phyloP scores from a whole-genome alignment of 2,888 invertebrate species.

The Eupithecia tripunctaria region DNA sequence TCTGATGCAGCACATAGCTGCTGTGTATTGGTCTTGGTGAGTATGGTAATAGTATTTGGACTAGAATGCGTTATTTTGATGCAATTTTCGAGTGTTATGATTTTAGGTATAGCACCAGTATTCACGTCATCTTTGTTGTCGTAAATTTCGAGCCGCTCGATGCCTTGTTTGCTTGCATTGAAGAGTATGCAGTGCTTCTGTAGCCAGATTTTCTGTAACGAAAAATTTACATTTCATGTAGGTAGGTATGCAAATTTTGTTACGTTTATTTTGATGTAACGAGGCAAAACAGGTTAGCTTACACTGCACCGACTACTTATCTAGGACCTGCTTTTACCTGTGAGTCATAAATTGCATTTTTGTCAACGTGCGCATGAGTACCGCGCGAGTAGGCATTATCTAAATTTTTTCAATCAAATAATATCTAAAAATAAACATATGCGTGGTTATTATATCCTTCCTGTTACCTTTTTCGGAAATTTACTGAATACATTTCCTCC shows the following conservation, averaged over 20 bases:
- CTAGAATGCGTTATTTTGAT: conserved; percentile 90
- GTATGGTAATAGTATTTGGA: conserved; percentile 87
- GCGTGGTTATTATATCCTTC: conserved; percentile 16
- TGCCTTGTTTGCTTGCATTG: conserved; percentile 92
- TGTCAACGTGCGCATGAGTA: conserved; percentile 38
- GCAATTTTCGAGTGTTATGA: conserved; percentile 94
- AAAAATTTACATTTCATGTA: conserved; percentile 23
- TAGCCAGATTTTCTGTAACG: conserved; percentile 91
- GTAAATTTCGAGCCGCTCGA: conserved; percentile 93
- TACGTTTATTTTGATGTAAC: conserved; percentile 24
- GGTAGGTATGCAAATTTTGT: conserved; percentile 22
- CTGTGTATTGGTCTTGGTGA: conserved; percentile 90
- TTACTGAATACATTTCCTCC: conserved; percentile 87
- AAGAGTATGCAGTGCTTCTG: conserved; percentile 91
- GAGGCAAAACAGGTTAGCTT: conserved; percentile 41
- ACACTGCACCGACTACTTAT: conserved; percentile 25
- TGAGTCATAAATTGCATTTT: conserved; percentile 48
- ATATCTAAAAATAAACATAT: conserved; percentile 10
- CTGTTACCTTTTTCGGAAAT: conserved; percentile 89
- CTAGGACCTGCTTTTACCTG: conserved; percentile 43
- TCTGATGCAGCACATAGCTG: conserved; percentile 86
- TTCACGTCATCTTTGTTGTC: conserved; percentile 90
- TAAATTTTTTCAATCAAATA: not conserved
- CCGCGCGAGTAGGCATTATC: conserved; percentile 27
- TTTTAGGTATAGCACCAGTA: conserved; percentile 86